Evolutionary conservation across 1,140 invertebrate genomes (phyloP).

Genomic region (Drosophila littoralis): DNA sequence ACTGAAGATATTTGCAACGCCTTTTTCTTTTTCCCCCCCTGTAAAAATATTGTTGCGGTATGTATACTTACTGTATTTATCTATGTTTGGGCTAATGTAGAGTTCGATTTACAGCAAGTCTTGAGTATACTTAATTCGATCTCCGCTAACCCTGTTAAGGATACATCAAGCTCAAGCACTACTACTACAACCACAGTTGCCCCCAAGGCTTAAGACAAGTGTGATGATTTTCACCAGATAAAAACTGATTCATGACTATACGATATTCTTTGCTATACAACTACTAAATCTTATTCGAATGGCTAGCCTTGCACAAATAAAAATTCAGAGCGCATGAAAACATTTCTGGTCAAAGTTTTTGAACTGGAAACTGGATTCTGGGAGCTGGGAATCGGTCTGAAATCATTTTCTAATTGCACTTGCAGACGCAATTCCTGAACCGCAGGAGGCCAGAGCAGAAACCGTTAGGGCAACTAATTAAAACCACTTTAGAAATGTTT

Average conservation of each 20-base stretch:
- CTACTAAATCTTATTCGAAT: background rate
- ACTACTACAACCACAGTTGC: background rate
- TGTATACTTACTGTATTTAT: background rate
- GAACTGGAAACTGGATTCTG: background rate
- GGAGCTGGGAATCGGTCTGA: background rate
- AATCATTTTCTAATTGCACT: slow-evolving; percentile 10
- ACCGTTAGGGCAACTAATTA: slow-evolving; percentile 69
- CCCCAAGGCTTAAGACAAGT: background rate
- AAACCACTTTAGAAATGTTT: slow-evolving; percentile 79
- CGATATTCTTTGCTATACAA: background rate
- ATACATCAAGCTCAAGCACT: background rate
- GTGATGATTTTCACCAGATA: no score
- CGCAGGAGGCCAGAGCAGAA: slow-evolving; percentile 33
- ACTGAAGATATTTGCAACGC: background rate
- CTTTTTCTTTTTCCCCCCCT: background rate
- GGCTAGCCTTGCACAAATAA: slow-evolving; percentile 9
- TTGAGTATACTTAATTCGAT: background rate
- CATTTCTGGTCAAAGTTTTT: background rate
- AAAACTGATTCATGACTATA: background rate
- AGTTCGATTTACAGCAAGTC: background rate
- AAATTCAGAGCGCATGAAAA: slow-evolving; percentile 9
- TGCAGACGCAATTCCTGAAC: slow-evolving; percentile 16
- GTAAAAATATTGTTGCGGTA: background rate
- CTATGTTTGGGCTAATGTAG: background rate
- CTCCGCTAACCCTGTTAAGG: no score